Evolutionary conservation across 2,113 vertebrate genomes (phyloP).

Genomic region (Melospiza melodia): DNA sequence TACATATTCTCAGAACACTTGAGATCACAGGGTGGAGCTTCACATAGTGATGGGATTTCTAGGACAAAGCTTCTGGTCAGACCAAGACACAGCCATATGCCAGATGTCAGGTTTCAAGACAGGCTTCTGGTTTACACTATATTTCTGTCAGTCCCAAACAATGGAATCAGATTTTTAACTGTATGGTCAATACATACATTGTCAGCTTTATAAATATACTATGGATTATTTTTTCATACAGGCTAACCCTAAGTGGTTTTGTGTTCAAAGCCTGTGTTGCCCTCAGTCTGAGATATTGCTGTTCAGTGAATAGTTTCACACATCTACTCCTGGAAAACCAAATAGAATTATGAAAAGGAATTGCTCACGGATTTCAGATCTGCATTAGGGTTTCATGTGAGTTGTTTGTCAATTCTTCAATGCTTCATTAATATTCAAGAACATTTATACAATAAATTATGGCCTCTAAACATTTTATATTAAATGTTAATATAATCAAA

Average conservation of each 20-base stretch:
- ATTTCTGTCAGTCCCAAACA: not conserved
- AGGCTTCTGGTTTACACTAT: not conserved
- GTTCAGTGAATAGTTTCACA: conserved; percentile 5
- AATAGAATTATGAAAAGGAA: conserved; percentile 56
- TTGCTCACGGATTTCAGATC: conserved; percentile 33
- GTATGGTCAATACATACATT: not conserved
- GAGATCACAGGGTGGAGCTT: not conserved
- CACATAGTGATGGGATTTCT: not conserved
- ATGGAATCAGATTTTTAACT: not conserved
- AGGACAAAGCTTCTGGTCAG: not conserved
- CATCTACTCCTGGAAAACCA: conserved; percentile 42
- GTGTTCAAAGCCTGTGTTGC: not conserved
- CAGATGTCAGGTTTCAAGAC: not conserved
- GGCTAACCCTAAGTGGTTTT: not conserved
- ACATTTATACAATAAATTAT: not conserved
- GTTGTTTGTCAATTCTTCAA: not conserved
- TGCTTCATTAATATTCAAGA: conserved; percentile 6
- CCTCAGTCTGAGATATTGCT: conserved; percentile 1
- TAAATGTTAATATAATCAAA: not conserved
- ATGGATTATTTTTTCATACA: not conserved
- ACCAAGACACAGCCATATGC: not conserved
- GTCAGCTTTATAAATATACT: not conserved
- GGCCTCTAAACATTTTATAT: not conserved
- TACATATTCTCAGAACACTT: not conserved
- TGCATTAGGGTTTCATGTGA: not conserved